Evolutionary conservation across 2,797 vertebrate genomes (phyloP).

Genomic region (Spinus pinus): DNA sequence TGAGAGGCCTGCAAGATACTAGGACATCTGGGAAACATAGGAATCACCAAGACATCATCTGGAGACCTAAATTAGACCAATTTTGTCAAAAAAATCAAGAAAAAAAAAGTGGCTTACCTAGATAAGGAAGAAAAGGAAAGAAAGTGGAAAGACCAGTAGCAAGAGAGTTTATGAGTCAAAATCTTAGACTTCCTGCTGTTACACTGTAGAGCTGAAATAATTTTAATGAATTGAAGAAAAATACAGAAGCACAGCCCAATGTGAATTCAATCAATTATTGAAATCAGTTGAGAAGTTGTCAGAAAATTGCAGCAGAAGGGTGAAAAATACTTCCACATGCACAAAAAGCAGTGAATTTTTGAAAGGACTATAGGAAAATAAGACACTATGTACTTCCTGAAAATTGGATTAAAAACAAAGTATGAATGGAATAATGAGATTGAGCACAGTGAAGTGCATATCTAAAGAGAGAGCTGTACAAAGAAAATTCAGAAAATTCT

Average conservation of each 20-base stretch:
- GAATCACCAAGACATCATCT: background rate
- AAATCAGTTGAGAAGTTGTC: background rate
- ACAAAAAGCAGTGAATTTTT: background rate
- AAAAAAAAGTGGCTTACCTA: background rate
- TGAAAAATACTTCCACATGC: background rate
- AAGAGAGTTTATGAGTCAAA: background rate
- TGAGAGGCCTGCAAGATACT: background rate
- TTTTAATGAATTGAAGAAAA: background rate
- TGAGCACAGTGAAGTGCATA: background rate
- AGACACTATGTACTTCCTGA: background rate
- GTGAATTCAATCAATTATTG: background rate
- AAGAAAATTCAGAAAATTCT: background rate
- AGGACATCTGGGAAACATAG: background rate
- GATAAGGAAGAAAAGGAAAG: background rate
- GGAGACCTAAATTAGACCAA: background rate
- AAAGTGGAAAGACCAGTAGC: background rate
- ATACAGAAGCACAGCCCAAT: background rate
- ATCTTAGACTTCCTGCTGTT: background rate
- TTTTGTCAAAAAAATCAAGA: too few relatives aligned
- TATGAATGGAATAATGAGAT: background rate
- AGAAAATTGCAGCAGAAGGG: background rate
- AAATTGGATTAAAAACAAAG: conserved; percentile 6
- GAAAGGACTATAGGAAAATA: background rate
- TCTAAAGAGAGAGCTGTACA: background rate
- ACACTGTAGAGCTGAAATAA: background rate